Conservation (phyloP, 2,888 invertebrate genomes). For the Pelosia muscerda region DNA sequence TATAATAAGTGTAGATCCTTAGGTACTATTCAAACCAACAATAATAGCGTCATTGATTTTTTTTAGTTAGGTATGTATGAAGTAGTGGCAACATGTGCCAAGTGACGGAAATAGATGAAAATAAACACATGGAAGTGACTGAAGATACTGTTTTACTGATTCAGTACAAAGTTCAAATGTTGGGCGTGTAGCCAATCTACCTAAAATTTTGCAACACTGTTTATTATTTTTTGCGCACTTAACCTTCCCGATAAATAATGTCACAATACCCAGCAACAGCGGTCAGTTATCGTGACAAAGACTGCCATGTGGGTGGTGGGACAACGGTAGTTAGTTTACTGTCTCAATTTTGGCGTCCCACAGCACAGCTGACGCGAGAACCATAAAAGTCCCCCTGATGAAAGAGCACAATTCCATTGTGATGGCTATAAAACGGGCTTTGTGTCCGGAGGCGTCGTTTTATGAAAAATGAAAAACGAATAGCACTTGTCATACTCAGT, state of each 20-base stretch:
- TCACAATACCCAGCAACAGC: conserved; percentile 35
- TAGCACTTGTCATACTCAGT: conserved; percentile 78
- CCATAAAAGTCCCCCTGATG: conserved; percentile 82
- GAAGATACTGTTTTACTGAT: conserved; percentile 77
- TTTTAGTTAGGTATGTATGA: conserved; percentile 39
- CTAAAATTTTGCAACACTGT: conserved; percentile 54
- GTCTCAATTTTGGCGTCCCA: conserved; percentile 79
- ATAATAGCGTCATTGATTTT: conserved; percentile 19
- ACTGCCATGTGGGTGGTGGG: conserved; percentile 57
- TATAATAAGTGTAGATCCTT: conserved; percentile 29
- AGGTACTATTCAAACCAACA: conserved; percentile 12
- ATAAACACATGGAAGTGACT: conserved; percentile 75
- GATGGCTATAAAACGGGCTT: conserved; percentile 81
- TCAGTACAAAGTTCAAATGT: conserved; percentile 81
- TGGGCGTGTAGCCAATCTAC: conserved; percentile 76
- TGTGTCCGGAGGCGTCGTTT: conserved; percentile 79
- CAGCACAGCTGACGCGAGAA: conserved; percentile 75
- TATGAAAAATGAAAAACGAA: conserved; percentile 83
- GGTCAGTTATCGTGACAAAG: conserved; percentile 51
- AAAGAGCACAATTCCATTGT: conserved; percentile 85
- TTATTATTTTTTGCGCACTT: conserved; percentile 50
- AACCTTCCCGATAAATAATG: conserved; percentile 33
- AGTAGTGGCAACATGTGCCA: conserved; percentile 63
- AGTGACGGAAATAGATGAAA: conserved; percentile 71
- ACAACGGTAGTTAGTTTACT: conserved; percentile 66